Evolutionary conservation across 2,797 vertebrate genomes (phyloP).

Genomic region (Lagocephalus sceleratus): DNA sequence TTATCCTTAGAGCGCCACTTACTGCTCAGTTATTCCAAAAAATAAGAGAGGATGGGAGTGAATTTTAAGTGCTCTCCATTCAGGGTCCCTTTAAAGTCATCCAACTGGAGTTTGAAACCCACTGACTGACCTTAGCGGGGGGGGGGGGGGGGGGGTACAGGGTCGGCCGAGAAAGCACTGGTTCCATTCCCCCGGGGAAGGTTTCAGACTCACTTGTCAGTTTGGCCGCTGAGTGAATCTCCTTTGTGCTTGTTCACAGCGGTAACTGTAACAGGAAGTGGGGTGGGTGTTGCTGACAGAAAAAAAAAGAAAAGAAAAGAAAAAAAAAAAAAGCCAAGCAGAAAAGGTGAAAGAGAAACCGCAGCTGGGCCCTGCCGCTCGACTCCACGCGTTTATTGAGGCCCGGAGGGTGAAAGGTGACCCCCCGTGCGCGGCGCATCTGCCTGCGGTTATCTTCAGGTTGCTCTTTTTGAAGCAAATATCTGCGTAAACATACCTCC

Average conservation of each 20-base stretch:
- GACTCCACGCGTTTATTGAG: slow-evolving; percentile 40
- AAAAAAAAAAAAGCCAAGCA: slow-evolving; percentile 9
- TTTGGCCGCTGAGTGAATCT: slow-evolving; percentile 49
- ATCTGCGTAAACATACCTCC: background rate
- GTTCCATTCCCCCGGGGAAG: slow-evolving; percentile 43
- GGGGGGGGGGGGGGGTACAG: slow-evolving; percentile 13
- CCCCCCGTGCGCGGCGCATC: slow-evolving; percentile 12
- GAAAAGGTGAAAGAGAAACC: slow-evolving; percentile 24
- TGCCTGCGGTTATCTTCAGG: no score
- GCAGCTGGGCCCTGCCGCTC: slow-evolving; percentile 47
- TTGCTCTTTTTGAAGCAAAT: no score
- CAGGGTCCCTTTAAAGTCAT: slow-evolving; percentile 6
- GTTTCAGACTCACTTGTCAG: slow-evolving; percentile 47
- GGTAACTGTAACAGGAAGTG: slow-evolving; percentile 61
- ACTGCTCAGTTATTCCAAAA: slow-evolving; percentile 7
- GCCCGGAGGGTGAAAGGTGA: slow-evolving; percentile 11
- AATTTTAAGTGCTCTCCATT: slow-evolving; percentile 9
- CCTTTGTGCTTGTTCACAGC: slow-evolving; percentile 61
- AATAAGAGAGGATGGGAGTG: slow-evolving; percentile 5
- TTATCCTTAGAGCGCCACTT: background rate
- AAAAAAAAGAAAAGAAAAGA: slow-evolving; percentile 7
- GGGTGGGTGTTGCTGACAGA: slow-evolving; percentile 33
- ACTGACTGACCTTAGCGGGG: slow-evolving; percentile 25
- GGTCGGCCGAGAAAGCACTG: slow-evolving; percentile 22
- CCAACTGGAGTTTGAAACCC: slow-evolving; percentile 6